Evolutionary conservation across 2,797 vertebrate genomes (phyloP), one percentile per base, ranked within the genome.

Genomic region (Gymnothorax javanicus): DNA sequence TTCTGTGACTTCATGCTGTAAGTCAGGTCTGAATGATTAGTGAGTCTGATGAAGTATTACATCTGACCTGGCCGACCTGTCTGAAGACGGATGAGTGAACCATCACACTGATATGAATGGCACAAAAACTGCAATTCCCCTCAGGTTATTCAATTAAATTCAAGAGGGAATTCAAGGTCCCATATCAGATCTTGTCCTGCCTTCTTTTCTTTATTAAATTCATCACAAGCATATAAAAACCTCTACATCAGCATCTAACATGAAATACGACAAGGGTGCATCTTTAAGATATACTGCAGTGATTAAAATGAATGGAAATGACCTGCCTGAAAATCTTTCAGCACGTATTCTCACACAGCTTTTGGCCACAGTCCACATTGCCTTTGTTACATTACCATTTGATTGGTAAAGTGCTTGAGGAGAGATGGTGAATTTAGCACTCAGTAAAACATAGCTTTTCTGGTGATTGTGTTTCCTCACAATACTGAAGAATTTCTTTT

Each of bases 211-310:
- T n/a, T 85, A 84, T 60, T 83, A 43, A 69, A 79, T 77, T 52
- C 56, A 82, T 59, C 33, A 81, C 52, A 82, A 73, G 75, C 57
- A 27, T 75, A 84, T 58, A 79, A 87, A 82, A 85, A 82, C 52
- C 62, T 23, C 58, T 82, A 54, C 60, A 69, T 85, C 84, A 75
- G 52, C 13, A 56, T 85, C 15, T 85, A 73, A 71, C 33, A 54
- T 52, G 52, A 73, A 73, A 73, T 27, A 54, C 25, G 64, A 58
- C 64, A 85, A 27, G 67, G 56, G 20, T 27, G 1, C 58, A 79
- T 60, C 77, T 43, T 71, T 90, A 81, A 62, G 33, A 73, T 84
- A 86, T 71, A 91, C 62, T 27, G 54, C 84, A 58, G 58, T 82
- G 81, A 58, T 23, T 79, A 50, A 81, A 56, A 56, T 52, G 6